These are phyloP conservation scores for Epizoanthus scotinus DNA, from an alignment of 92 coral and sea anemone genomes.

Conservation along the genomic window DNA sequence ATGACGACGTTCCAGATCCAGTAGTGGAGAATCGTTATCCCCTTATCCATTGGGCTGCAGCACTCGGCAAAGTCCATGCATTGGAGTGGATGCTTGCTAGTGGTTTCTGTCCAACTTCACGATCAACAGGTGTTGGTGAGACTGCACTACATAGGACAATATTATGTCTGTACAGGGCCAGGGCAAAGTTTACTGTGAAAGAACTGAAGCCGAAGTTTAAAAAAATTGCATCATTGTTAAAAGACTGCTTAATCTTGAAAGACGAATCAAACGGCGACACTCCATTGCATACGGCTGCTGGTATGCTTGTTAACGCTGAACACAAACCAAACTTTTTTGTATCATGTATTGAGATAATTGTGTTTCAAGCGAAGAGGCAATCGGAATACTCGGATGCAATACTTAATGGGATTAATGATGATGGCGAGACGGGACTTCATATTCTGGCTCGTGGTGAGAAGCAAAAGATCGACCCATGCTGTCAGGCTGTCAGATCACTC, in stretches of 20 bases:
- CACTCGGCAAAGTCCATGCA: constrained; percentile 93
- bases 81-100: constrained; percentile 97
- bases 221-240: constrained; percentile 78
- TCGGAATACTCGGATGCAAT: constrained; percentile 75
- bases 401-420: constrained; percentile 90
- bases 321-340: constrained; percentile 93
- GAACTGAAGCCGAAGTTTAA: constrained; percentile 91
- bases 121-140: constrained; percentile 88
- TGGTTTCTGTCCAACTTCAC: constrained; percentile 81
- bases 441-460: constrained; percentile 86
- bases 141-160: constrained; percentile 92
- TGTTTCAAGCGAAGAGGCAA: constrained; percentile 83
- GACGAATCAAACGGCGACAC: constrained; percentile 95
- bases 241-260: constrained; percentile 80
- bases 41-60: constrained; percentile 94
- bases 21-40: constrained; percentile 87
- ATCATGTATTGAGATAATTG: constrained; percentile 86
- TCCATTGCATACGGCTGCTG: constrained; percentile 94
- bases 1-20: constrained; percentile 94
- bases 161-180: constrained; percentile 76
- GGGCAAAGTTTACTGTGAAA: constrained; percentile 86
- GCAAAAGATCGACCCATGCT: constrained; percentile 89
- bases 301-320: constrained; percentile 88
- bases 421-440: constrained; percentile 94
- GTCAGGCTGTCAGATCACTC: constrained; percentile 81